Evolutionary conservation across 2,888 invertebrate species (phyloP).

Genomic region (Drosophila emarginata): DNA sequence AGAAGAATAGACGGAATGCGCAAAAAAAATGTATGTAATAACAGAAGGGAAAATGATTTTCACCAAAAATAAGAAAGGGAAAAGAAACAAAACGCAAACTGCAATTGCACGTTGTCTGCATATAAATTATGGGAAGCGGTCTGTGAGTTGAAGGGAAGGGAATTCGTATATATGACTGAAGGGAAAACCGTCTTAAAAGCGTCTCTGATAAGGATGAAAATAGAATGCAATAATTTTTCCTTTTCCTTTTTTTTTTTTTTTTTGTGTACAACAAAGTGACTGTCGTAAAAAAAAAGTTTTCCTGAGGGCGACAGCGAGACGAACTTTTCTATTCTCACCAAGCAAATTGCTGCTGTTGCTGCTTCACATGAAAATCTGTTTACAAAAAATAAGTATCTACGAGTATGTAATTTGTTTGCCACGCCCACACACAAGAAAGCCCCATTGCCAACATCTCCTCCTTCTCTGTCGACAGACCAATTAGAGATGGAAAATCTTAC

Average conservation of each 20-base stretch:
- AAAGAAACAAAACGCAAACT: constrained; percentile 38
- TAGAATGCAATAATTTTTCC: constrained; percentile 60
- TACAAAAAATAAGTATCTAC: constrained; percentile 24
- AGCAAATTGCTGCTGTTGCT: constrained; percentile 24
- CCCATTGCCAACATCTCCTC: neutral
- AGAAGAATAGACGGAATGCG: constrained; percentile 2
- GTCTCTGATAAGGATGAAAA: constrained; percentile 61
- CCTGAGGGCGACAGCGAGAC: constrained; percentile 52
- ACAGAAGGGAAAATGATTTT: constrained; percentile 48
- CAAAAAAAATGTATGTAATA: constrained; percentile 37
- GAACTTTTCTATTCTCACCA: constrained; percentile 30
- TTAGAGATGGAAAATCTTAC: constrained; percentile 49
- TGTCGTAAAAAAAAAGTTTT: constrained; percentile 43
- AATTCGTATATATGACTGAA: constrained; percentile 3
- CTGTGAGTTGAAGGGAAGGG: neutral
- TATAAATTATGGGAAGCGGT: constrained; percentile 49
- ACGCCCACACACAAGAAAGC: constrained; percentile 37
- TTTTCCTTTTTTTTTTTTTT: constrained; percentile 10
- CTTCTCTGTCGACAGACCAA: constrained; percentile 33
- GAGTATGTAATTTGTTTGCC: constrained; percentile 52
- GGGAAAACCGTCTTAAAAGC: constrained; percentile 37
- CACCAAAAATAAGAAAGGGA: neutral
- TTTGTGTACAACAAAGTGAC: constrained; percentile 41
- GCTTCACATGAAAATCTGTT: constrained; percentile 37
- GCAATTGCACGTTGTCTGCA: constrained; percentile 65